phyloP scores from a whole-genome alignment of 2,888 invertebrate species.

The Cephonodes hylas region DNA sequence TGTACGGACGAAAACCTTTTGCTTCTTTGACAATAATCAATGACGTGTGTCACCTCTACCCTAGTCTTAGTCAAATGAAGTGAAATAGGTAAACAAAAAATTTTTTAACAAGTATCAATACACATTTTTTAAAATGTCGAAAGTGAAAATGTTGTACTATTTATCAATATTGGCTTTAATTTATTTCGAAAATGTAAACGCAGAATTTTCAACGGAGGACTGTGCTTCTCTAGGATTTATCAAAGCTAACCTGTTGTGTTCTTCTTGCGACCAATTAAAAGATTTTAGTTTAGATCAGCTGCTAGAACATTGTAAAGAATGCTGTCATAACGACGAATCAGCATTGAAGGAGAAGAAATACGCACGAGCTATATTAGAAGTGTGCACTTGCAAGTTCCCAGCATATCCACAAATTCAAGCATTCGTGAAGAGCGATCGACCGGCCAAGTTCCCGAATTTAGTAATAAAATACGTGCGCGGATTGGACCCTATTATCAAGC shows the following conservation, averaged over 20 bases:
- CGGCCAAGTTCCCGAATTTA: slow-evolving; percentile 94
- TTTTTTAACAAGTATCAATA: background rate
- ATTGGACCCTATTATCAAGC: slow-evolving; percentile 95
- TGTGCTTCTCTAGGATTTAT: slow-evolving; percentile 93
- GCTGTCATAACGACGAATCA: slow-evolving; percentile 88
- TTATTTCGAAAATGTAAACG: slow-evolving; percentile 22
- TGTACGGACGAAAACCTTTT: too few species aligned
- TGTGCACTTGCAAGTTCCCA: slow-evolving; percentile 99
- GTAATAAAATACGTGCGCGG: slow-evolving; percentile 96
- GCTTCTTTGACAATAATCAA: background rate
- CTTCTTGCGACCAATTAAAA: slow-evolving; percentile 91
- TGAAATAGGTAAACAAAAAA: too few species aligned
- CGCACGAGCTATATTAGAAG: slow-evolving; percentile 95
- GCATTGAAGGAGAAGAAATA: slow-evolving; percentile 87
- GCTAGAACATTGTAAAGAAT: slow-evolving; percentile 87
- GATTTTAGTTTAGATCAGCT: slow-evolving; percentile 87
- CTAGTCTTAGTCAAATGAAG: too few species aligned
- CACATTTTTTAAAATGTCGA: slow-evolving; percentile 23
- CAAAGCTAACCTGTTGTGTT: slow-evolving; percentile 91
- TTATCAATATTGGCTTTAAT: background rate
- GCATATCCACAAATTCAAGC: slow-evolving; percentile 99
- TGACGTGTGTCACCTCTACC: slow-evolving; percentile 1
- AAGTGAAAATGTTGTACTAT: background rate
- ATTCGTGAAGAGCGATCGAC: slow-evolving; percentile 96
- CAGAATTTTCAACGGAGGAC: slow-evolving; percentile 88